A percentile compares a stretch with the other conserved stretches of the same genome.
phyloP scores from a whole-genome alignment of 2,113 vertebrate species.

The Ciconia stormi region DNA sequence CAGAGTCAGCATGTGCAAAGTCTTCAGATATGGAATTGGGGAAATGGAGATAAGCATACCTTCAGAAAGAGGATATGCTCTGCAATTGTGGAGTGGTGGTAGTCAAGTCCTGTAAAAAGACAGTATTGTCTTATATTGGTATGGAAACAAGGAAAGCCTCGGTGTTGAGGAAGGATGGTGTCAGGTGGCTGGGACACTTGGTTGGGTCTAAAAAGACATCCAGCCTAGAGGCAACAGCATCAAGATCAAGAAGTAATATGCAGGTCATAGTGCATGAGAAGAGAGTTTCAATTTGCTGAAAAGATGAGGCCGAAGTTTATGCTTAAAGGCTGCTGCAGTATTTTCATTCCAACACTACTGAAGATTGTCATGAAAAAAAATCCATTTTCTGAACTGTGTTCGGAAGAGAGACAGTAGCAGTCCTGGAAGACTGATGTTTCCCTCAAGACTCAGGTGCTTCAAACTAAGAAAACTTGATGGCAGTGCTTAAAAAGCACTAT shows the following conservation, averaged over 20 bases:
- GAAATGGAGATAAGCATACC: not conserved
- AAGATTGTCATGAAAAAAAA: conserved; percentile 43
- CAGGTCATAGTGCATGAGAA: not conserved
- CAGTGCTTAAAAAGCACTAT: conserved; percentile 62
- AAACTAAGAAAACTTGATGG: conserved; percentile 63
- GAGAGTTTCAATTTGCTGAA: not conserved
- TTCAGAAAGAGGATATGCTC: not conserved
- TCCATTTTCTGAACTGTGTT: conserved; percentile 49
- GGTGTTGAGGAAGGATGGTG: not conserved
- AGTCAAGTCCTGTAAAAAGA: not conserved
- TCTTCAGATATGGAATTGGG: not conserved
- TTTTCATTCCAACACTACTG: conserved; percentile 22
- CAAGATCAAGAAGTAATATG: not conserved
- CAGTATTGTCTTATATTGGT: not conserved
- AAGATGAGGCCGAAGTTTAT: conserved; percentile 17
- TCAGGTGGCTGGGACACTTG: not conserved
- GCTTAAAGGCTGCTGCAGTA: conserved; percentile 19
- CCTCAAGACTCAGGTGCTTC: conserved; percentile 55
- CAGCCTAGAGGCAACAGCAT: not conserved
- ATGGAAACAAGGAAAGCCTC: not conserved
- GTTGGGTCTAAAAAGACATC: not conserved
- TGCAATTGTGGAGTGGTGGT: not conserved
- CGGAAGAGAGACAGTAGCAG: conserved; percentile 32
- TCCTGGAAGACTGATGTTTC: conserved; percentile 62
- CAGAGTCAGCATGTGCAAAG: not conserved